Evolutionary conservation across 1,140 invertebrate species (phyloP).

Genomic region (Pectinophora gossypiella): DNA sequence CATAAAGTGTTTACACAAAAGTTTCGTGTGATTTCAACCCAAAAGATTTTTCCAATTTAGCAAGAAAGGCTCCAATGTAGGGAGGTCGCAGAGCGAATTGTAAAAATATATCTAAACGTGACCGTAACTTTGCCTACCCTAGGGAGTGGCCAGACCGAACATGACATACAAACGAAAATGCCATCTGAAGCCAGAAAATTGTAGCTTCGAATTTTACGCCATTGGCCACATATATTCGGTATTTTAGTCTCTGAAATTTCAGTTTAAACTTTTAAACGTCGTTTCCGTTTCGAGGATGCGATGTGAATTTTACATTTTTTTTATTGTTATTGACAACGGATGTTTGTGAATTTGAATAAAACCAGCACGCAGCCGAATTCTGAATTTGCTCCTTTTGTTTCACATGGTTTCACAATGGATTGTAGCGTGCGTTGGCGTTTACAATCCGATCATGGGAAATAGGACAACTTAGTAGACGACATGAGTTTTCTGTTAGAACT

Average conservation of each 20-base stretch:
- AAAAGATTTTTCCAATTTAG: constrained; percentile 52
- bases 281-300: not conserved
- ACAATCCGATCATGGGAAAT: too few relatives aligned
- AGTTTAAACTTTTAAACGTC: constrained; percentile 14
- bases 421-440: too few relatives aligned
- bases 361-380: too few relatives aligned
- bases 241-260: not conserved
- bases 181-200: constrained; percentile 29
- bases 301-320: not conserved
- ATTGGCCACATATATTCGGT: constrained; percentile 17
- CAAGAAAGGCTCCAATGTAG: constrained; percentile 38
- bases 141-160: constrained; percentile 27
- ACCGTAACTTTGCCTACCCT: constrained; percentile 38
- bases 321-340: not conserved
- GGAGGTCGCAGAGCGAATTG: constrained; percentile 42
- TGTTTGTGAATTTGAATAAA: not conserved
- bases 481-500: too few relatives aligned
- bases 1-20: constrained; percentile 30
- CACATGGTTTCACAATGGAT: too few relatives aligned
- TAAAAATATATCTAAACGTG: constrained; percentile 45
- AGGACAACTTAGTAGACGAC: too few relatives aligned
- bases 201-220: constrained; percentile 21
- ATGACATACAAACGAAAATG: constrained; percentile 41
- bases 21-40: constrained; percentile 34
- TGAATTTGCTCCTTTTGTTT: too few relatives aligned